Evolutionary conservation across 1,140 invertebrate genomes (phyloP), one percentile per base, ranked within the genome.

Genomic region (Lepidurus apus): DNA sequence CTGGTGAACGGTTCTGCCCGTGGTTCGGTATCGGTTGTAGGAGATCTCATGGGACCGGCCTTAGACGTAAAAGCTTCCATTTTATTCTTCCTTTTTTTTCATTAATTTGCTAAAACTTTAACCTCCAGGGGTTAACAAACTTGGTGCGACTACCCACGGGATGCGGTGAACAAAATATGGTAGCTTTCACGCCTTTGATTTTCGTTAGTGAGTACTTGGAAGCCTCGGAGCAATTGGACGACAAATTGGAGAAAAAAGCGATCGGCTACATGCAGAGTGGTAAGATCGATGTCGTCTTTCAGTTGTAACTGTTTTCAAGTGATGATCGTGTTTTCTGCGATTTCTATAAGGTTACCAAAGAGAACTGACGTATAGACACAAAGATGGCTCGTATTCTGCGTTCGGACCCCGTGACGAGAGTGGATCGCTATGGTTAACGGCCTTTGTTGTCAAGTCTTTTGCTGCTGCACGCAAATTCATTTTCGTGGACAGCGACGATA

Each of bases 91-190:
- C 11, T 65, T 13, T 13, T 6, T n/a, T 65, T 13, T n/a, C 13
- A 10, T 65, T n/a, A n/a, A 65, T 6, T 6, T 6, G 21, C 13
- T n/a, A 65, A 11, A 11, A 34, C 13, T 78, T 26, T 65, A 24
- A 13, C 73, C 8, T 5, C 24, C 34, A 80, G 79, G 78, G 78
- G 80, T 82, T 91, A 0, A 89, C 90, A 4, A 85, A 85, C 8
- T 83, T 91, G 0, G 87, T 91, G 7, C 82, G 84, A 6, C 79
- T 91, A n/a, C 91, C 91, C 0, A 88, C 88, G 53, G 91, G 91
- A 1, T 94, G 91, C 82, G 93, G 93, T 0, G 93, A 95, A 82
- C 93, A 95, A 85, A 95, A 94, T 84, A 93, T 95, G 91, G 86
- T 93, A 6, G 88, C 91, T 9, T 89, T 94, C 26, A 91, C 91